Base-by-base conservation (phyloP, 2,113 vertebrate genomes). In the Gavialis gangeticus region DNA sequence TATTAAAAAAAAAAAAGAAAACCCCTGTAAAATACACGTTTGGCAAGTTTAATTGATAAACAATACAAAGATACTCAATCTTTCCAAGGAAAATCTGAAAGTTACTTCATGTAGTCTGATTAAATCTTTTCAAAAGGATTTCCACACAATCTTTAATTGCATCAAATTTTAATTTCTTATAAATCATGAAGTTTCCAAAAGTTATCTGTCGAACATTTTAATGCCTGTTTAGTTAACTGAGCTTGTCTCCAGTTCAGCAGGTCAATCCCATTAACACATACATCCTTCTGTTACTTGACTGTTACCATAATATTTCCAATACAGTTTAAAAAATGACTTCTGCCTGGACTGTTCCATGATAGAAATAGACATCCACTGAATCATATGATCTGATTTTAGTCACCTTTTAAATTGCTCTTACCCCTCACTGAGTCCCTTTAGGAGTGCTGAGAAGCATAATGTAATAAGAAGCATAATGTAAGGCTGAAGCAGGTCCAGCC, bases 71-170 rank as follows among this genome's bases (percentile, higher is more conserved):
- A 55, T 34, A 10, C 2, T 1, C 10, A 9, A 18, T 54, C 46
- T 9, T 88, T 71, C 58, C 21, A 62, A 73, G 24, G 21, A 27
- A 8, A 64, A 34, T 2, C 46, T 76, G 62, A 82, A 21, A 62
- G 57, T 17, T 10, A 54, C 62, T 63, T 75, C 37, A 46, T 14
- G 25, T 4, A 73, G 27, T 37, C 34, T 3, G 25, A 56, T 3
- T 4, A 30, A 9, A 2, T 1, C 54, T 87, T 66, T 30, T 0
- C 7, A 15, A 87, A 63, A 3, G 14, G 11, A 1, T 67, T 58
- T 30, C 46, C 3, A 64, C n/a, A 66, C n/a, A 3, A 2, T 80
- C 77, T 84, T 34, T 67, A 17, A 56, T 79, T 69, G 46, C 3
- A 6, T 55, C 10, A 84, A 12, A 78, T 82, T 55, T 75, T 1